Evolutionary conservation across 1,140 invertebrate genomes (phyloP).

Genomic region (Nephotettix cincticeps): DNA sequence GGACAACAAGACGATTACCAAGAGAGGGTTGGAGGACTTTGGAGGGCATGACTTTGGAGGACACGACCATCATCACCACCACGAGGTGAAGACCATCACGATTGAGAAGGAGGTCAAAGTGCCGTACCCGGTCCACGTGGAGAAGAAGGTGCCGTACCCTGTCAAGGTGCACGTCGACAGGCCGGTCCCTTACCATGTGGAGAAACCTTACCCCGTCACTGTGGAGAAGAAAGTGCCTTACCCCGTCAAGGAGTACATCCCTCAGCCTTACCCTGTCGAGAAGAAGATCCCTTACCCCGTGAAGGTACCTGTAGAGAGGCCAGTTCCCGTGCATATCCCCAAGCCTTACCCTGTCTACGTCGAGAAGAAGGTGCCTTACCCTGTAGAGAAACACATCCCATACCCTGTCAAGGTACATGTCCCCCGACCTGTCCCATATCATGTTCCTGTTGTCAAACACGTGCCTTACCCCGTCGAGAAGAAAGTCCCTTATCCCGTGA

Average conservation of each 20-base stretch:
- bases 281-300: slow-evolving; percentile 48
- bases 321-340: slow-evolving; percentile 26
- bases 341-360: slow-evolving; percentile 10
- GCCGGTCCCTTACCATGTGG: slow-evolving; percentile 46
- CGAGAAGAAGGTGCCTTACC: not conserved
- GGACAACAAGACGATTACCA: not conserved
- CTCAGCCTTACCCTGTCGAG: slow-evolving; percentile 60
- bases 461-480: slow-evolving; percentile 61
- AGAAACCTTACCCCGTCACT: slow-evolving; percentile 43
- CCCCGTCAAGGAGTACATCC: slow-evolving; percentile 64
- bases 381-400: slow-evolving; percentile 11
- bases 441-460: no score
- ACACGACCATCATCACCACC: slow-evolving; percentile 33
- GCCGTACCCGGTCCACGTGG: slow-evolving; percentile 62
- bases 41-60: slow-evolving; percentile 36
- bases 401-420: slow-evolving; percentile 16
- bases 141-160: slow-evolving; percentile 68
- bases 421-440: not conserved
- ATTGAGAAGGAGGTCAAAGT: slow-evolving; percentile 54
- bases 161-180: slow-evolving; percentile 72
- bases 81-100: slow-evolving; percentile 15
- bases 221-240: slow-evolving; percentile 51
- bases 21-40: slow-evolving; percentile 49
- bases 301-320: slow-evolving; percentile 12
- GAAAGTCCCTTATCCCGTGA: slow-evolving; percentile 48